These are phyloP conservation scores for Syrrhaptes paradoxus DNA, from an alignment of 2,113 vertebrate genomes.

Conservation along the genomic window DNA sequence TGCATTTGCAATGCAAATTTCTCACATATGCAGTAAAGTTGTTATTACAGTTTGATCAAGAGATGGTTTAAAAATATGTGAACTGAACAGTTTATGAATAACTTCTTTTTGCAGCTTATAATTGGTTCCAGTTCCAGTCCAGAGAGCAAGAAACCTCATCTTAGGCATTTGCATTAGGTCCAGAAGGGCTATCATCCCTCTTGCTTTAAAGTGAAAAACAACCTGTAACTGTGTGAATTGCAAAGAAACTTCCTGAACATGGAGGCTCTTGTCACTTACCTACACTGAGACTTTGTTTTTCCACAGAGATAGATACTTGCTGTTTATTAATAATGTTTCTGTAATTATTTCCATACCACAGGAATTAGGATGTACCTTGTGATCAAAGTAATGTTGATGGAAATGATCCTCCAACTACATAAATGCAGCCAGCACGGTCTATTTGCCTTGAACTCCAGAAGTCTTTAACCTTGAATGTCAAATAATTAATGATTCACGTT, in stretches of 20 bases:
- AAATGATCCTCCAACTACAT: neutral
- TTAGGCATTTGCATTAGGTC: neutral
- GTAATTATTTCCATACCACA: neutral
- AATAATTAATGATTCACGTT: neutral
- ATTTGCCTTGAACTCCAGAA: neutral
- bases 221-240: neutral
- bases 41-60: conserved; percentile 11
- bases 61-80: conserved; percentile 10
- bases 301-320: neutral
- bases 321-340: neutral
- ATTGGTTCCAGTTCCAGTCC: neutral
- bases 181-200: neutral
- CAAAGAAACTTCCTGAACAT: neutral
- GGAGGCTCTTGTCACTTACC: neutral
- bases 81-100: neutral
- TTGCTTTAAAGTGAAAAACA: neutral
- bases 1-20: conserved; percentile 57
- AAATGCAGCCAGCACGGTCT: neutral
- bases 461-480: neutral
- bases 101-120: neutral
- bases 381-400: neutral
- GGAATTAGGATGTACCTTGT: neutral
- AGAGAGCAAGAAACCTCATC: neutral
- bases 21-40: neutral
- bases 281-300: neutral